phyloP scores from a whole-genome alignment of 1,140 invertebrate species.

The Adelges cooleyi region DNA sequence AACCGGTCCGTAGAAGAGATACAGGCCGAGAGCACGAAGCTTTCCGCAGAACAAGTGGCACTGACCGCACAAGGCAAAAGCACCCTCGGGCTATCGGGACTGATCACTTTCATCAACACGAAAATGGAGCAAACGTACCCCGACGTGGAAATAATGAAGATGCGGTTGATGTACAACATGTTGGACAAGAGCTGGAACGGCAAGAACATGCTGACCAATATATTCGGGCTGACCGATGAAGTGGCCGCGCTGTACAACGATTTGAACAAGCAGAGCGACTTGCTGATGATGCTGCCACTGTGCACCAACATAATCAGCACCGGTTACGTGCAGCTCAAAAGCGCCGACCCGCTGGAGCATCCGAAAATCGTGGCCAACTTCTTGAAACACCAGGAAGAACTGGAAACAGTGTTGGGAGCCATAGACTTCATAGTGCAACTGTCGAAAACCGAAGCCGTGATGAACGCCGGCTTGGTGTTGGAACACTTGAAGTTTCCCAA shows the following conservation, averaged over 20 bases:
- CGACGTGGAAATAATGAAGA: constrained; percentile 8
- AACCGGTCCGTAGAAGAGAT: constrained; percentile 37
- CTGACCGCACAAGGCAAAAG: not conserved
- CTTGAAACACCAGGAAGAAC: constrained; percentile 43
- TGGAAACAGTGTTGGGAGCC: constrained; percentile 41
- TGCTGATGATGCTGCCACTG: constrained; percentile 39
- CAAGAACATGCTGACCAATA: not conserved
- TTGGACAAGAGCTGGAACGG: not conserved
- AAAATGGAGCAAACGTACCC: constrained; percentile 8
- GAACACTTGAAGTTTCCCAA: constrained; percentile 48
- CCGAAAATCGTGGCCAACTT: constrained; percentile 60
- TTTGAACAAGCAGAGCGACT: not conserved
- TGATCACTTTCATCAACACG: constrained; percentile 16
- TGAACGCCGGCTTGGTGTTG: constrained; percentile 43
- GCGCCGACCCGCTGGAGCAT: constrained; percentile 47
- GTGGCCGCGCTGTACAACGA: not conserved
- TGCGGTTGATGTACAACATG: not conserved
- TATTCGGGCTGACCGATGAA: not conserved
- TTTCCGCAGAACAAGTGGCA: constrained; percentile 39
- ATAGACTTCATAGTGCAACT: constrained; percentile 34
- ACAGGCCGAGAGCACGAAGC: constrained; percentile 49
- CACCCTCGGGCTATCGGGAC: not conserved
- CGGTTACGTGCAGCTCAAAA: constrained; percentile 44
- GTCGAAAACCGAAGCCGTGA: constrained; percentile 35
- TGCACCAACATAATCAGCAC: constrained; percentile 58